Base-by-base conservation (phyloP, 1,140 invertebrate species). In the Antheraea mylitta region DNA sequence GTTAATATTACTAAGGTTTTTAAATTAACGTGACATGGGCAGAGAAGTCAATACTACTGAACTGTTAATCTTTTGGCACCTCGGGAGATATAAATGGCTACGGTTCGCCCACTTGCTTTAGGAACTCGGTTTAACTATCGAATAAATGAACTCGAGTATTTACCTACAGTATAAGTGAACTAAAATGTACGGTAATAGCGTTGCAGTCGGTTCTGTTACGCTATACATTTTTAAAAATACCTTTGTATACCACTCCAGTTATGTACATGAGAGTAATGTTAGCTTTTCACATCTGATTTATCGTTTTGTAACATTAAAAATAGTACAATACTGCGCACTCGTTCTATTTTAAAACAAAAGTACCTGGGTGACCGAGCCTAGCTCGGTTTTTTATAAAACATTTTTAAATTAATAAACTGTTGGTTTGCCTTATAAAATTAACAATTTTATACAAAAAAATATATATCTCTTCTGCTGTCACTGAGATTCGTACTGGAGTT, bases 111-210 rank as follows among this genome's bases (percentile, higher is more conserved):
- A 42, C 38, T 42, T 42, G 38, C 19, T n/a, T 16, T 59, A 18
- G 19, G n/a, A 59, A 18, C 22, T 13, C 45, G 30, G 64, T 66
- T 72, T 75, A 72, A 67, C 66, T 63, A 66, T 70, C 66, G 68
- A 38, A 42, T 42, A 45, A 7, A 37, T 62, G 59, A 68, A 71
- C 38, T 42, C 7, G 11, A 42, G 38, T 42, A 42, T 8, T 42
- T 11, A 42, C 38, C 11, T 7, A 65, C n/a, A 62, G 38, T 22
- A 58, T 76, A 76, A 76, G 74, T 76, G 74, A 71, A 69, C 69
- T 62, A 73, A 73, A 73, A 38, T 71, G 69, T 71, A 71, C 69
- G 71, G 65, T 76, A 73, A 76, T 73, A 64, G 71, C 38, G 11
- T 37, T 36, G 19, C 64, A 37, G 67, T 64, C 48, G 48, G 62